A percentile compares a stretch with the other conserved stretches of the same genome.
phyloP scores from a whole-genome alignment of 2,797 vertebrate species.

The Bufotes viridis region DNA sequence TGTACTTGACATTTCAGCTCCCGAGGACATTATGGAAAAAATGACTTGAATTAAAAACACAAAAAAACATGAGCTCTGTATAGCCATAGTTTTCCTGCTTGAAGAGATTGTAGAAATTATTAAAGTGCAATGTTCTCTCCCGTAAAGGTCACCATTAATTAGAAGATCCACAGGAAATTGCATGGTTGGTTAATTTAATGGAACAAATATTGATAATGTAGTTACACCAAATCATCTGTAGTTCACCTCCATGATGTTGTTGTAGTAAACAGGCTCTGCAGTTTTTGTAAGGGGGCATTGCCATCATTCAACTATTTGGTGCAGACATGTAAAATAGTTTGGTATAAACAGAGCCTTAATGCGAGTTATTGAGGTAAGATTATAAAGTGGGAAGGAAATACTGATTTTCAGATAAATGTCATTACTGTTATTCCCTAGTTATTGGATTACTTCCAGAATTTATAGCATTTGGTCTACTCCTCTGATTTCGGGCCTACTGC shows the following conservation, averaged over 20 bases:
- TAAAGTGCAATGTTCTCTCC: background rate
- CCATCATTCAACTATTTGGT: background rate
- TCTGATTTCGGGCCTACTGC: background rate
- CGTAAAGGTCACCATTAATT: conserved; percentile 4
- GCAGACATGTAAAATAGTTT: background rate
- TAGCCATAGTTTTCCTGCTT: background rate
- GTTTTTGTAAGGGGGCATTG: background rate
- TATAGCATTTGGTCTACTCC: background rate
- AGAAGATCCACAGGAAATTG: conserved; percentile 11
- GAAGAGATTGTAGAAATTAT: conserved; percentile 4
- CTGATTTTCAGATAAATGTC: background rate
- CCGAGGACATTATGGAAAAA: background rate
- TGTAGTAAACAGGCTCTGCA: background rate
- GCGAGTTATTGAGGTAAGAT: background rate
- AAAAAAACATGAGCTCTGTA: background rate
- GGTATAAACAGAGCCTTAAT: background rate
- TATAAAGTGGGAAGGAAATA: background rate
- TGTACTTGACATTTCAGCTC: conserved; percentile 8
- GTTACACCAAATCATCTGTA: conserved; percentile 20
- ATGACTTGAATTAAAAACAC: background rate
- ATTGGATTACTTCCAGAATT: conserved; percentile 5
- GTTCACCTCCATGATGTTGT: background rate
- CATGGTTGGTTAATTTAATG: conserved; percentile 8
- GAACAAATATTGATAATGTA: conserved; percentile 25
- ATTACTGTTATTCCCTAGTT: background rate